Percentiles rank a stretch among this genome's conserved stretches.
phyloP scores from a whole-genome alignment of 2,888 invertebrate species.

The Stegana nigrithorax region DNA sequence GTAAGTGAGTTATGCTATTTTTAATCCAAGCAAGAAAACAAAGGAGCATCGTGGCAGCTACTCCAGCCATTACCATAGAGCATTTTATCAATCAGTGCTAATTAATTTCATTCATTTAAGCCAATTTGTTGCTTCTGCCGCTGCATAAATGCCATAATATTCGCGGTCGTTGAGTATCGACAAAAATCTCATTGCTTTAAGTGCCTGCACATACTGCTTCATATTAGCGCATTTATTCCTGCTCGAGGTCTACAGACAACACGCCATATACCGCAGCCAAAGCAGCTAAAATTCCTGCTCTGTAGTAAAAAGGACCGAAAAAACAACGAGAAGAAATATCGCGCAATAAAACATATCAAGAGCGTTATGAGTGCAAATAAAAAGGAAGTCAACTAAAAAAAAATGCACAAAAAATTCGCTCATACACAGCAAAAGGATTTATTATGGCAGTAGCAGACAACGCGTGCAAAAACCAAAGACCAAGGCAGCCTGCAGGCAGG shows the following conservation, averaged over 20 bases:
- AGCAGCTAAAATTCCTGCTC: too few relatives aligned
- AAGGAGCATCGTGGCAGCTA: too few relatives aligned
- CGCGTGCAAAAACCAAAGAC: neutral
- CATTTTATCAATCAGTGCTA: neutral
- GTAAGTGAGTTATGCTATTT: too few relatives aligned
- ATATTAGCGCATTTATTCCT: neutral
- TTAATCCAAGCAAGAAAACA: too few relatives aligned
- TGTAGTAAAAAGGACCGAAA: too few relatives aligned
- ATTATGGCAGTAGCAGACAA: neutral
- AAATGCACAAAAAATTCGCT: neutral
- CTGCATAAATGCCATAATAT: constrained; percentile 3
- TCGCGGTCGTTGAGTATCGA: too few relatives aligned
- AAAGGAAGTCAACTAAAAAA: constrained; percentile 15
- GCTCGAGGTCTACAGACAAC: neutral
- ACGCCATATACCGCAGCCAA: too few relatives aligned
- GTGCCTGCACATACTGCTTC: too few relatives aligned
- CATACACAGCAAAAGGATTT: neutral
- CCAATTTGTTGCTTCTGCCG: neutral
- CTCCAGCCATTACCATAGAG: too few relatives aligned
- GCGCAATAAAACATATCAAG: constrained; percentile 8
- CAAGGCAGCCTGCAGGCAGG: too few relatives aligned
- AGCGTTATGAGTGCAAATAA: constrained; percentile 10
- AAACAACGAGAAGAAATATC: too few relatives aligned
- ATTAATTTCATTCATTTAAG: neutral
- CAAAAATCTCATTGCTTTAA: constrained; percentile 9